Conservation (phyloP, 2,797 vertebrate genomes). For the Sebastolobus alascanus region DNA sequence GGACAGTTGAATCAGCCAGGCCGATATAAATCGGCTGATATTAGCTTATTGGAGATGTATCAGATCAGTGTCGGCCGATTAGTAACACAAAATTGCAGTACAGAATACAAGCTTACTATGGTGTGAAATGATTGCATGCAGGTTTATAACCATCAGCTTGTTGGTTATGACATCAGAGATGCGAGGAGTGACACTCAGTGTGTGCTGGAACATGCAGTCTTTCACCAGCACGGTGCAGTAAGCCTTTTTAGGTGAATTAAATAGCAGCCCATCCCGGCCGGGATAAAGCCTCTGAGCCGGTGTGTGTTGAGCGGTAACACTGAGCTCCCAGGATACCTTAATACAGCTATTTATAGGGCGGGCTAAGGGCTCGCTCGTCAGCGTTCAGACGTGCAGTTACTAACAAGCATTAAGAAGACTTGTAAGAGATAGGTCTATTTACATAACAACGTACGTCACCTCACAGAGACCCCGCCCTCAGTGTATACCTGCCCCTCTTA, state of each 20-base stretch:
- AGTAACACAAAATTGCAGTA: not conserved
- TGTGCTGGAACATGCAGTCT: slow-evolving; percentile 43
- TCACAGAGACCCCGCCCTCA: slow-evolving; percentile 9
- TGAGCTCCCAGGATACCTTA: slow-evolving; percentile 47
- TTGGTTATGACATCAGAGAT: slow-evolving; percentile 14
- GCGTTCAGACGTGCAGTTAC: slow-evolving; percentile 29
- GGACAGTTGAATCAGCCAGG: no score
- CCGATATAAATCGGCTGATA: no score
- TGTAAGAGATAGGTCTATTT: slow-evolving; percentile 58
- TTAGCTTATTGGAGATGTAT: no score
- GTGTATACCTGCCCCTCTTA: not conserved
- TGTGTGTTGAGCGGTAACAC: slow-evolving; percentile 23
- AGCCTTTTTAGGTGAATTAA: slow-evolving; percentile 62
- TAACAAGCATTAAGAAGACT: slow-evolving; percentile 53
- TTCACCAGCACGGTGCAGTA: slow-evolving; percentile 16
- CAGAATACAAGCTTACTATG: not conserved
- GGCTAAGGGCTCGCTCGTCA: slow-evolving; percentile 42
- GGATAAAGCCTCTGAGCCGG: slow-evolving; percentile 60
- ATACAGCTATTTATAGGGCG: slow-evolving; percentile 80
- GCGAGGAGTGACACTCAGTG: not conserved
- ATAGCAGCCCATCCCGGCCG: slow-evolving; percentile 33
- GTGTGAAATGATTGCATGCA: not conserved
- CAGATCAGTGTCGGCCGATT: not conserved
- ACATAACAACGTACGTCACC: slow-evolving; percentile 41
- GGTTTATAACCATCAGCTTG: not conserved